A percentile compares a stretch with the other conserved stretches of the same genome.
Evolutionary conservation across 2,888 invertebrate genomes (phyloP).

Genomic region (Melanchra persicariae): DNA sequence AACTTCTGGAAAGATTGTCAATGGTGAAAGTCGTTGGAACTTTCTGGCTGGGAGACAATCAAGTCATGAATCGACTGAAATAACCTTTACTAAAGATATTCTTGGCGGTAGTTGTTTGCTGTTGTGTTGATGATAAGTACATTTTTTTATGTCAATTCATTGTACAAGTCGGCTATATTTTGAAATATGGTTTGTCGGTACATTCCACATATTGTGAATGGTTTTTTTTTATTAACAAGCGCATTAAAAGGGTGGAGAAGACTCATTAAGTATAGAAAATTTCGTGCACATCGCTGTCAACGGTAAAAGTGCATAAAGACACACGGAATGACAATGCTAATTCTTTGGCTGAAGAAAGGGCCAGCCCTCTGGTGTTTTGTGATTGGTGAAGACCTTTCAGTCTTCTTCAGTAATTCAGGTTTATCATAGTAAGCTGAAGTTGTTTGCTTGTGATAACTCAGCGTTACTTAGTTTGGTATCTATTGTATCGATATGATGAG

Average conservation of each 20-base stretch:
- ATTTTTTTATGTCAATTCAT: background rate
- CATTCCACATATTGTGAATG: background rate
- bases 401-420: background rate
- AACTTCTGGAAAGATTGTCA: slow-evolving; percentile 15
- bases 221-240: no score
- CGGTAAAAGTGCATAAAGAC: no score
- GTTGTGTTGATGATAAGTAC: background rate
- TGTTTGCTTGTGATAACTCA: background rate
- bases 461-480: background rate
- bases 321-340: no score
- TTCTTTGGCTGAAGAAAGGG: no score
- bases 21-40: background rate
- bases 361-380: no score
- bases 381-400: background rate
- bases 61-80: background rate
- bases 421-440: background rate
- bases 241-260: no score
- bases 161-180: background rate
- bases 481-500: background rate
- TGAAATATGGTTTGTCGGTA: background rate
- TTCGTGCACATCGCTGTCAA: no score
- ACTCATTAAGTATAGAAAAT: no score
- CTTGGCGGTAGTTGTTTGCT: background rate
- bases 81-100: background rate
- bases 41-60: background rate